Base-by-base conservation (phyloP, 2,888 invertebrate genomes). In the Dichetophora obliterata region DNA sequence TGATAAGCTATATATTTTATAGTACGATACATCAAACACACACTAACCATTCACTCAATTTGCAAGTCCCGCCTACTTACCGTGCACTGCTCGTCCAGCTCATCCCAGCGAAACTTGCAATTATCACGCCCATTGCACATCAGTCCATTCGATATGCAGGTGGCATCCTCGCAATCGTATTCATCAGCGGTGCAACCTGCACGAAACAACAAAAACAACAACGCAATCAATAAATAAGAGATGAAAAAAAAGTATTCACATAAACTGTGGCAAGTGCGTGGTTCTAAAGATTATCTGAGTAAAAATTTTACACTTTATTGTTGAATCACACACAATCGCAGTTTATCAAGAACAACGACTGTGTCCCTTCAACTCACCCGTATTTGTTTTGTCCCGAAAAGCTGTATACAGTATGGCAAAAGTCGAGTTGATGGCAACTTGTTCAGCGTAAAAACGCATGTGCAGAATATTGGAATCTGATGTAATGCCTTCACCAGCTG, bases 111-210 rank as follows among this genome's bases (percentile, higher is more conserved):
- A 82, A 95, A 93, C 81, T 95, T 92, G 89, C 98, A 98, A 89
- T 98, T 95, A 73, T 92, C 92, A 54, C 91, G 90, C 0, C 90
- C 86, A 87, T 98, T 95, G 88, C 98, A 98, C 76, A 88, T 90
- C 50, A 98, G 90, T 0, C 88, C 84, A 0, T 81, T 81, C 48
- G 93, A 92, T 80, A 98, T 97, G 90, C 98, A 98, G 0, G 95
- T 95, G 74, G 93, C 93, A 88, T 97, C 97, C 82, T 95, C 95
- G 85, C 97, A 97, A 88, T 96, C 94, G 85, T 94, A 96, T 83
- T 96, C 96, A 0, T 85, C 88, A 91, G 79, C 82, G n/a, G 80
- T 73, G 79, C 85, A 86, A 59, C 83, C 84, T 71, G n/a, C 52
- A 34, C n/a, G 61, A 2, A 19, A 37, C 48, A 71, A 65, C 19